Evolutionary conservation across 2,888 invertebrate species (phyloP).

Genomic region (Barypeithes pellucidus): DNA sequence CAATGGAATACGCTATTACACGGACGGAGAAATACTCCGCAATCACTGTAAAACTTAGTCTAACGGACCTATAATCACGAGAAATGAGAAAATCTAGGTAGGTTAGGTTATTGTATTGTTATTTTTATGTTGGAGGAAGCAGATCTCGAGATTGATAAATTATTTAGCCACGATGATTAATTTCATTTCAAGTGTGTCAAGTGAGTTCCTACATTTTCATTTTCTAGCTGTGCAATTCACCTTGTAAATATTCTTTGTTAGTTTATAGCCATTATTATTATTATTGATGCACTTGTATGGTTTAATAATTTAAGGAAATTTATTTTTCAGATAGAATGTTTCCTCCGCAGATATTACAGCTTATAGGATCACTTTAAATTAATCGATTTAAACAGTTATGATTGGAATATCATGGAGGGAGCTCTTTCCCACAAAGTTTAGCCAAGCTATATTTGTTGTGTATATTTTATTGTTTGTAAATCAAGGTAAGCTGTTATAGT

Average conservation of each 20-base stretch:
- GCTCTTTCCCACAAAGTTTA: slow-evolving; percentile 88
- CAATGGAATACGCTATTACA: too few species aligned
- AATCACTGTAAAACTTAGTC: too few species aligned
- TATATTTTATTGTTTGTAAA: slow-evolving; percentile 93
- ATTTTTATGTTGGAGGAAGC: background rate
- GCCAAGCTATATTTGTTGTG: slow-evolving; percentile 84
- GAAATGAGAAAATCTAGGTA: too few species aligned
- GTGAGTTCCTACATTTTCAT: background rate
- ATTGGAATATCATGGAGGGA: slow-evolving; percentile 68
- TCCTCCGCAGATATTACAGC: too few species aligned
- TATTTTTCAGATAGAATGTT: background rate
- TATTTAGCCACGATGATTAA: background rate
- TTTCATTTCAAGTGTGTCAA: background rate
- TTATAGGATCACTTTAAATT: background rate
- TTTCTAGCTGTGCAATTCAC: background rate
- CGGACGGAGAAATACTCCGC: too few species aligned
- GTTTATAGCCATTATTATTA: background rate
- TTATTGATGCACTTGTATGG: background rate
- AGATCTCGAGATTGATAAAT: background rate
- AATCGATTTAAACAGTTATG: slow-evolving; percentile 2
- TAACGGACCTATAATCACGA: too few species aligned
- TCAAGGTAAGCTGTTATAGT: slow-evolving; percentile 81
- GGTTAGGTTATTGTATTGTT: background rate
- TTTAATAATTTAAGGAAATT: too few species aligned
- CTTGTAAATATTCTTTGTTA: background rate